Evolutionary conservation across 2,888 invertebrate species (phyloP), one percentile per base, ranked within the genome.

Genomic region (Heliconius ethilla): DNA sequence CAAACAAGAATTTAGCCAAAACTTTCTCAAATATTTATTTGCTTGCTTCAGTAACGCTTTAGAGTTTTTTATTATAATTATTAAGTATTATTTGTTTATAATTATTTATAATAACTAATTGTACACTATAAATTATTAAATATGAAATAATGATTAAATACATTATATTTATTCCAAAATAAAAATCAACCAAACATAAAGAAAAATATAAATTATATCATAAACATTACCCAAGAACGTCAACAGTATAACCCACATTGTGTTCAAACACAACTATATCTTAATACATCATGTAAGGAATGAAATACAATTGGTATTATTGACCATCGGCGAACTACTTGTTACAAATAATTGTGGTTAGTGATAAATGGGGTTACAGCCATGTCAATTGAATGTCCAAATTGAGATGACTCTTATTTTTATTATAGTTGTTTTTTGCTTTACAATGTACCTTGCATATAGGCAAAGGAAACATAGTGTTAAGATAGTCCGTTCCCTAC

Each of bases 341-440:
- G 70, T 45, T 78, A 80, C 75, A 70, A 69, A 76, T 76, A 74
- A 80, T 77, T 75, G 73, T 70, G 70, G 66, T 75, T 75, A 65
- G 75, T 63, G 76, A 76, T 74, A 78, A 79, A 70, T 76, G 62
- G 70, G 80, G 80, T 80, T 76, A 76, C 78, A 18, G 70, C 25
- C 65, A 75, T 66, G 80, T 78, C 80, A 80, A 80, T 78, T 78
- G 78, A 9, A 62, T 76, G 78, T 80, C 80, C 74, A 75, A 80
- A 78, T 76, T 78, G 69, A 59, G 72, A 59, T 59, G 72, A 15
- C 59, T 72, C 15, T 33, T 33, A 33, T 55, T 55, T 70, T 25
- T 62, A 25, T 62, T 62, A 25, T 25, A 63, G 25, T 27, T 27
- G 13, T 27, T 27, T 27, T 27, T 27, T 27, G 27, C 27, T 27